Evolutionary conservation across 64 coral and sea anemone genomes (phyloP), one percentile per base, ranked within the genome.

Genomic region (Actinia equina): DNA sequence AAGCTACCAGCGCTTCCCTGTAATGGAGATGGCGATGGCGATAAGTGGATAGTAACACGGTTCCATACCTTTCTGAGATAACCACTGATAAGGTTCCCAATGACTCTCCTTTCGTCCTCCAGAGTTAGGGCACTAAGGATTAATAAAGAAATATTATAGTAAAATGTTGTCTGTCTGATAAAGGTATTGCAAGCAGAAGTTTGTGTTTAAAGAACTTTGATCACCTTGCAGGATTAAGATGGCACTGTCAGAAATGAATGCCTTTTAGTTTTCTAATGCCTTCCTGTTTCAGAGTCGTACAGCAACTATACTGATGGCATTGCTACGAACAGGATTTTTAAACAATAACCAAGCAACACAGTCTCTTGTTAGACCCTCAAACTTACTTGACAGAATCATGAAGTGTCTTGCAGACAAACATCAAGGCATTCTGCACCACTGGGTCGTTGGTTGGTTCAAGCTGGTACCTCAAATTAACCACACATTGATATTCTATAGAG

Each of bases 381-480:
- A 91, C 92, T 71, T 93, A 99, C 97, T 94, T 99, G 8, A 99
- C 97, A 7, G 97, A 99, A 77, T 99, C 97, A 74, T 99, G 97
- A 71, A 99, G 83, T 4, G 97, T 99, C 80, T 99, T 99, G 79
- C 85, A 93, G 67, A 99, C 93, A 70, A 95, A 99, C 97, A 99
- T 87, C 57, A 99, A 79, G 37, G 93, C 88, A 86, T 95, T 99
- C 52, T 95, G 93, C 6, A 99, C 93, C 22, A 99, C 91, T 15
- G 93, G 93, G 46, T 99, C 97, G 27, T 88, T 95, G 37, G 97
- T 93, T 18, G 93, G 88, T 6, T 88, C 89, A 54, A 88, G 83
- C 82, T 99, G 97, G 86, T 99, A 84, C 77, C 97, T 99, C 42
- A 85, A 8, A 82, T 10, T 2, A 85, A 60, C 83, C 17, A 13